A percentile compares a stretch with the other conserved stretches of the same genome.
Evolutionary conservation across 2,113 vertebrate species (phyloP).

Genomic region (Mirounga angustirostris): DNA sequence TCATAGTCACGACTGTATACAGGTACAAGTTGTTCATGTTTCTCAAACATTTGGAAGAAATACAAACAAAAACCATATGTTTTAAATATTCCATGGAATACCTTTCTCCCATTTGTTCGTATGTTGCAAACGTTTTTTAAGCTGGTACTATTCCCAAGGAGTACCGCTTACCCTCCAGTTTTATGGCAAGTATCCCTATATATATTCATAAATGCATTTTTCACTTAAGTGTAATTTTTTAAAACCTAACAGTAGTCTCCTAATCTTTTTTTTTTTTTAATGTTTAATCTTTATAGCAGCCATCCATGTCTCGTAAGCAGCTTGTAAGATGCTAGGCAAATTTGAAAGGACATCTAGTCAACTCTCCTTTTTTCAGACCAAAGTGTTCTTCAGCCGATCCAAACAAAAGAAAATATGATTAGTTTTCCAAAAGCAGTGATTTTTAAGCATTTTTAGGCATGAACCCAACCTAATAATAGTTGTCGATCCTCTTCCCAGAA

Average conservation of each 20-base stretch:
- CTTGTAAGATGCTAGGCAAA: conserved; percentile 19
- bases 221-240: conserved; percentile 62
- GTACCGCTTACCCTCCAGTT: conserved; percentile 60
- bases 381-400: not conserved
- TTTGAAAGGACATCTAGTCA: not conserved
- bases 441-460: conserved; percentile 18
- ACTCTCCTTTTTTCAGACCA: not conserved
- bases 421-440: conserved; percentile 9
- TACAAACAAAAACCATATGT: conserved; percentile 90
- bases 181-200: conserved; percentile 70
- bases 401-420: conserved; percentile 57
- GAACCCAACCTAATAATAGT: conserved; percentile 18
- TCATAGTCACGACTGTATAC: conserved; percentile 88
- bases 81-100: conserved; percentile 88
- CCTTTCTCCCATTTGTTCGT: conserved; percentile 83
- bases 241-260: conserved; percentile 8
- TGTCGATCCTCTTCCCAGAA: not conserved
- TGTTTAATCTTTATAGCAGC: conserved; percentile 44
- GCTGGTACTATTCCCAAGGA: conserved; percentile 77
- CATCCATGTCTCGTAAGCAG: not conserved
- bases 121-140: conserved; percentile 79
- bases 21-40: conserved; percentile 88
- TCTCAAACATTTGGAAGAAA: conserved; percentile 88
- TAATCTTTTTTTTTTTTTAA: not conserved
- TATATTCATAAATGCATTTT: conserved; percentile 79